Evolutionary conservation across 2,113 vertebrate species (phyloP).

Genomic region (Macaca fascicularis): DNA sequence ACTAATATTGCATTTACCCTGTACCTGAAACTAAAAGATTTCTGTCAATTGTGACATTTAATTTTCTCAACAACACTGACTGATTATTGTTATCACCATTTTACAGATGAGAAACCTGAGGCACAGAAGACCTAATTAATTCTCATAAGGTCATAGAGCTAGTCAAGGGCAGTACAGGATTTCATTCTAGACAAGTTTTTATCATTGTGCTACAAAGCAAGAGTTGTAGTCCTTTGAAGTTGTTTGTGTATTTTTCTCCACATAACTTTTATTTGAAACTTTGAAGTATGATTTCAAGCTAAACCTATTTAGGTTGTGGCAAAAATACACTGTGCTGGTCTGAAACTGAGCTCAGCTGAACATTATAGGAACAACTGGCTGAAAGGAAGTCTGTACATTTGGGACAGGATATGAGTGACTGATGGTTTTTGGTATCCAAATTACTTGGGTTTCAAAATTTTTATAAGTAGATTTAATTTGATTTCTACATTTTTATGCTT

Average conservation of each 20-base stretch:
- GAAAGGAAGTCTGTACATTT: background rate
- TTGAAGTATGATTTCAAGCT: background rate
- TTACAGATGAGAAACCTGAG: background rate
- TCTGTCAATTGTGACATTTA: background rate
- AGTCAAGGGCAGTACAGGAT: background rate
- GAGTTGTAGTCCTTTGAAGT: background rate
- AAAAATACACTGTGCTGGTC: conserved; percentile 38
- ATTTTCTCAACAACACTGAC: background rate
- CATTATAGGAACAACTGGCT: background rate
- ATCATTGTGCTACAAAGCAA: background rate
- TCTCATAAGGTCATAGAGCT: background rate
- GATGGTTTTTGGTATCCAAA: conserved; percentile 35
- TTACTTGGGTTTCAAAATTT: conserved; percentile 47
- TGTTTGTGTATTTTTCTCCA: background rate
- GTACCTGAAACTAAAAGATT: background rate
- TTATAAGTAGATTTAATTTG: conserved; percentile 41
- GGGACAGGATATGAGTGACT: conserved; percentile 6
- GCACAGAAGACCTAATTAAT: background rate
- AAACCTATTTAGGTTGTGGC: conserved; percentile 11
- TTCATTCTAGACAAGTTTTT: background rate
- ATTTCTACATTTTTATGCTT: conserved; percentile 10
- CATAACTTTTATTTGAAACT: conserved; percentile 17
- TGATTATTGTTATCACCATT: background rate
- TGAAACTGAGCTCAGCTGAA: conserved; percentile 17
- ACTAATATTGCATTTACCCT: background rate